A percentile compares a stretch with the other conserved stretches of the same genome.
Evolutionary conservation across 2,113 vertebrate species (phyloP).

Genomic region (Psilopsiagon aurifrons): DNA sequence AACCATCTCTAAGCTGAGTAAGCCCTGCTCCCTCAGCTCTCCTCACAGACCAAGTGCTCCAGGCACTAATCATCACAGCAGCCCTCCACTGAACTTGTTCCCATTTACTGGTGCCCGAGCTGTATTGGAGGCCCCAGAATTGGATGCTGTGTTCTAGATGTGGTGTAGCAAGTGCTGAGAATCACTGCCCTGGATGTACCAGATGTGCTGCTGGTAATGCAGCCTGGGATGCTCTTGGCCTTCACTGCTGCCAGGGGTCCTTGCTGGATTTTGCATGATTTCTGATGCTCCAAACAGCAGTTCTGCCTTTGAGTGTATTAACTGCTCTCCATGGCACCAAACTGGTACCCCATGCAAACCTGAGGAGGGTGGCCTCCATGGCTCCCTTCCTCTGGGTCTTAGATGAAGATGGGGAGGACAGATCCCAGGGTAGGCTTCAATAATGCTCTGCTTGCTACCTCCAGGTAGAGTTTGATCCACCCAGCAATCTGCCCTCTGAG

Average conservation of each 20-base stretch:
- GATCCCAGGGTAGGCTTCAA: neutral
- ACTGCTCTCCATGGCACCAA: fast-evolving
- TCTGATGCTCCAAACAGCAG: neutral
- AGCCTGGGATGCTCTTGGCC: neutral
- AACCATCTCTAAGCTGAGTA: neutral
- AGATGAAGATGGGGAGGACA: neutral
- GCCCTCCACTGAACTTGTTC: neutral
- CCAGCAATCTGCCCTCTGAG: neutral
- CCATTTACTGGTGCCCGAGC: no score
- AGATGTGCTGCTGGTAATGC: neutral
- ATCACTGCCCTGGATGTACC: neutral
- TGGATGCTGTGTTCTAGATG: neutral
- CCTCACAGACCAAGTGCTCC: neutral
- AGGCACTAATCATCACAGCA: no score
- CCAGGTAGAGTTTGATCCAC: neutral
- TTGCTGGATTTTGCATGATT: neutral
- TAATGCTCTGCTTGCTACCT: neutral
- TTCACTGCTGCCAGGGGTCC: neutral
- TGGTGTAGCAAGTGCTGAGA: neutral
- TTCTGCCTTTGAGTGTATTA: neutral
- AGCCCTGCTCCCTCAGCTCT: neutral
- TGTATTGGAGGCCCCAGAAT: neutral
- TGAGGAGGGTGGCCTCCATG: neutral
- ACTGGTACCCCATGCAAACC: neutral
- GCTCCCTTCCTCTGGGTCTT: neutral